Base-by-base conservation (phyloP, 2,797 vertebrate species). In the Lutjanus campechanus region DNA sequence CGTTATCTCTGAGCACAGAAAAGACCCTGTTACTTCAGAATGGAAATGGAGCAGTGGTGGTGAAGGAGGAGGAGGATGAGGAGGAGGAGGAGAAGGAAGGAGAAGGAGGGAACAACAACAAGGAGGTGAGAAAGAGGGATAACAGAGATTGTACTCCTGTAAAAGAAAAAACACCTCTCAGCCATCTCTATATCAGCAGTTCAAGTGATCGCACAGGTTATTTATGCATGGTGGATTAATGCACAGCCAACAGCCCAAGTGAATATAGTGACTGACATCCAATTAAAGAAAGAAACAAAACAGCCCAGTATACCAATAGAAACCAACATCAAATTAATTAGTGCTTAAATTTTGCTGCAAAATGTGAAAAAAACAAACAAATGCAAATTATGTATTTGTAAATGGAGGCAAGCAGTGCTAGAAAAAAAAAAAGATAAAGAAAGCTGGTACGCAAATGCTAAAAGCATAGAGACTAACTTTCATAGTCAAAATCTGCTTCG, bases 401-500 rank as follows among this genome's bases (percentile, higher is more conserved):
- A 91, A 93, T 89, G 86, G 83, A 84, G 82, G 90, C 91, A 89
- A 91, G 89, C 92, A 62, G 85, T 88, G 91, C 82, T 86, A 76
- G 56, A 86, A 79, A 87, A 87, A 79, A 87, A 87, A 77, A 51
- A 66, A 83, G 19, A 91, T 88, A 75, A 84, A 86, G 54, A 83
- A 89, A 93, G 86, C 84, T 82, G 81, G 77, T 84, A 88, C 71
- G 85, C 82, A 92, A 86, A 90, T 83, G 89, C 92, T 86, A 82
- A 93, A 92, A 92, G 83, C 87, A 83, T 78, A 88, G 92, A 95
- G 96, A 99, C 97, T 98, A 98, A 99, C 98, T 99, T 99, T 97
- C 97, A 94, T 95, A 97, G 96, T 96, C 96, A 97, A 97, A 97
- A 95, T 97, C 96, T 94, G 96, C 97, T 95, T 98, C 97, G 94